A percentile compares a stretch with the other conserved stretches of the same genome.
Evolutionary conservation across 2,113 vertebrate species (phyloP).

Genomic region (Dermatemys mawii): DNA sequence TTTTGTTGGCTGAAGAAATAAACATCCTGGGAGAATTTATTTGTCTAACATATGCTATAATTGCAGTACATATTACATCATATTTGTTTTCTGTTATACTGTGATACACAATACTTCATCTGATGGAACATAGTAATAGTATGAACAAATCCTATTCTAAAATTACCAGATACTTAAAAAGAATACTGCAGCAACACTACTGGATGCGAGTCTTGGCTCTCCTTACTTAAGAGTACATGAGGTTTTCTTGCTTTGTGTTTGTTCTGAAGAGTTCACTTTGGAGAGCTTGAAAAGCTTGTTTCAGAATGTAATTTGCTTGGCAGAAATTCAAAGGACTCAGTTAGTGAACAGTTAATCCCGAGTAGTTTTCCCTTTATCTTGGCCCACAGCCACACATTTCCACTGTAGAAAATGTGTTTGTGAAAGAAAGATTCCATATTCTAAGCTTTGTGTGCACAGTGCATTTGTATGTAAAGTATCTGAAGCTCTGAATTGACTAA

Average conservation of each 20-base stretch:
- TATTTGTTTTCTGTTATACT: neutral
- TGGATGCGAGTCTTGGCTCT: neutral
- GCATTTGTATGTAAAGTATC: neutral
- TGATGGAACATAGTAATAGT: neutral
- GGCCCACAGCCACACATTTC: neutral
- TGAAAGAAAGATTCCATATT: neutral
- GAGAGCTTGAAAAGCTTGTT: slow-evolving; percentile 22
- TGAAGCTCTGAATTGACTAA: slow-evolving; percentile 11
- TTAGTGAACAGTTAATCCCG: slow-evolving; percentile 37
- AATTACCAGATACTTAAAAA: neutral
- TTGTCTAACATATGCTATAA: neutral
- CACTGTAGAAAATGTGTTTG: neutral
- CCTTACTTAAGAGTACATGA: neutral
- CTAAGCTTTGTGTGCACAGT: neutral
- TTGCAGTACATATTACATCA: neutral
- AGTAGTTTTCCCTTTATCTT: slow-evolving; percentile 12
- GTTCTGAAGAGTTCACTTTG: neutral
- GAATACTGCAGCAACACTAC: neutral
- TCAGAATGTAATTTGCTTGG: neutral
- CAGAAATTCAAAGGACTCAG: slow-evolving; percentile 20
- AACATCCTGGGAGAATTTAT: neutral
- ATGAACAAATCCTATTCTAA: neutral
- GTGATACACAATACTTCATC: neutral
- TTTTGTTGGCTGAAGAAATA: neutral
- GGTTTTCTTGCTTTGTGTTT: neutral